Evolutionary conservation across 2,797 vertebrate species (phyloP).

Genomic region (Molothrus ater): DNA sequence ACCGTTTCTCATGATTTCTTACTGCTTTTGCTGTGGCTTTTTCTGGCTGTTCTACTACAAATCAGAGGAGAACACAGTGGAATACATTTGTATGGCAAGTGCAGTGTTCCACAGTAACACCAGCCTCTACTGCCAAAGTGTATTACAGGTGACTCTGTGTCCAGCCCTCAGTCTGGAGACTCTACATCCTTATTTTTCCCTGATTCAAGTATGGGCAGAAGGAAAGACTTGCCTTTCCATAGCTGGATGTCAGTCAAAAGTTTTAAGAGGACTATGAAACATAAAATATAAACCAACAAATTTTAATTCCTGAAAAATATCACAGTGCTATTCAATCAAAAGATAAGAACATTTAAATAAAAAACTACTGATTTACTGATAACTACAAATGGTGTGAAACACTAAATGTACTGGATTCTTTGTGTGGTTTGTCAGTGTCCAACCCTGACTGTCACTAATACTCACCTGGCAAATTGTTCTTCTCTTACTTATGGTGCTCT

Average conservation of each 20-base stretch:
- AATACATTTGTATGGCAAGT: not conserved
- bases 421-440: not conserved
- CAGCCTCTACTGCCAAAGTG: not conserved
- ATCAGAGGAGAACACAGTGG: not conserved
- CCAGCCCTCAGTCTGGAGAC: not conserved
- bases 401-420: not conserved
- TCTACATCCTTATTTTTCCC: not conserved
- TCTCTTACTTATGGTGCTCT: not conserved
- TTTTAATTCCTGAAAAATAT: not conserved
- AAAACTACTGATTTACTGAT: not conserved
- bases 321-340: not conserved
- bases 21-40: not conserved
- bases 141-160: not conserved
- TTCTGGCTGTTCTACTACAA: not conserved
- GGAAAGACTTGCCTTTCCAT: not conserved
- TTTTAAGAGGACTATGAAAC: not conserved
- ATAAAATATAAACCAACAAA: not conserved
- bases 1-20: constrained; percentile 34
- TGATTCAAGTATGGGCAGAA: not conserved
- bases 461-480: not conserved
- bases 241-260: not conserved
- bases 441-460: not conserved
- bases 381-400: not conserved
- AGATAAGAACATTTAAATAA: not conserved
- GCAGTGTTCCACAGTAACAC: not conserved